A percentile compares a stretch with the other conserved stretches of the same genome.
Conservation (phyloP, 2,797 vertebrate species). For the Pseudopleuronectes americanus region DNA sequence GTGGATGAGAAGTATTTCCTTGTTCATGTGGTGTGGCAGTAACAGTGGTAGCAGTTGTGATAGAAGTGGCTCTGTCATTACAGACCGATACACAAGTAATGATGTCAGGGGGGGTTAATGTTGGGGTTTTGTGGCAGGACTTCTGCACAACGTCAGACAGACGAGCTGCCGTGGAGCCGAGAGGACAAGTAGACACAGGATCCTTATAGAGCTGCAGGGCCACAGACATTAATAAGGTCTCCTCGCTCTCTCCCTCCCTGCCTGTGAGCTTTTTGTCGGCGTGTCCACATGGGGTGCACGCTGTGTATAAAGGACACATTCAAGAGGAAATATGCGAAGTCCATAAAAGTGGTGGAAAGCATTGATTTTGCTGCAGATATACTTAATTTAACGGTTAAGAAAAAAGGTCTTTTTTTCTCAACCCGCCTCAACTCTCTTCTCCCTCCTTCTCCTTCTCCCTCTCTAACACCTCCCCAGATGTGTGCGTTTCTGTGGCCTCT, state of each 20-base stretch:
- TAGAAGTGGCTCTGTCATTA: constrained; percentile 51
- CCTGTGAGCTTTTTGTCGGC: constrained; percentile 18
- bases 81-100: constrained; percentile 40
- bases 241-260: constrained; percentile 7
- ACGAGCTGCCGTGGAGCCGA: constrained; percentile 52
- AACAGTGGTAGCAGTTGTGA: constrained; percentile 26
- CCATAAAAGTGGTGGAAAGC: constrained; percentile 27
- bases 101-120: constrained; percentile 44
- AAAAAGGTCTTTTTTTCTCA: constrained; percentile 28
- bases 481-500: constrained; percentile 67
- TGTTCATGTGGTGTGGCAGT: constrained; percentile 49
- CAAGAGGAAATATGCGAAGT: constrained; percentile 22
- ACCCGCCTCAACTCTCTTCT: background rate
- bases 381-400: constrained; percentile 42
- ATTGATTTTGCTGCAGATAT: constrained; percentile 19
- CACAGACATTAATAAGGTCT: constrained; percentile 42
- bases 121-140: constrained; percentile 50
- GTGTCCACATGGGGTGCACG: background rate
- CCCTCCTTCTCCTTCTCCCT: background rate
- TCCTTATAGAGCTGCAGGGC: constrained; percentile 44
- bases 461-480: constrained; percentile 68
- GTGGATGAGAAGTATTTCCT: constrained; percentile 11
- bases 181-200: constrained; percentile 70
- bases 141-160: constrained; percentile 67
- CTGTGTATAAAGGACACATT: constrained; percentile 11